Evolutionary conservation across 2,113 vertebrate genomes (phyloP), one percentile per base, ranked within the genome.

Genomic region (Calyptomena viridis): DNA sequence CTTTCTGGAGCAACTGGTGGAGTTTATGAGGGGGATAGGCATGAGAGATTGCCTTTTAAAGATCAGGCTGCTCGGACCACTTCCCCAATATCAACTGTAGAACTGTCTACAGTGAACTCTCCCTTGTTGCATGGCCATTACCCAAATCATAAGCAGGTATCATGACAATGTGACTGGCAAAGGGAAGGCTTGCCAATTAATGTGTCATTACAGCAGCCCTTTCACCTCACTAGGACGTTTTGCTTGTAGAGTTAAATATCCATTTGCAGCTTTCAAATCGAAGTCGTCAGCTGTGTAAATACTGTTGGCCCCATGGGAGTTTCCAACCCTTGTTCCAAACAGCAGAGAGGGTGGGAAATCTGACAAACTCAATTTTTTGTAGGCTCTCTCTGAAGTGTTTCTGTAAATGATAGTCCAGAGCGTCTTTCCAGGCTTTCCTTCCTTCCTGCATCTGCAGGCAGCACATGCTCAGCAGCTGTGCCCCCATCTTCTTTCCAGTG

Each of bases 221-320:
- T 77, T 86, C 82, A 81, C 87, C 76, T 91, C 76, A 2, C 66
- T 75, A 28, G 79, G 53, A 44, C 7, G 2, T 21, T 24, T 7
- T 64, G 39, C 60, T 53, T 44, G 22, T 22, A 69, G 67, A 80
- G 56, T 58, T 88, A 88, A 46, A 93, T 79, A 66, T 44, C 47
- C 52, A 58, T 81, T 68, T 76, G 69, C 66, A 69, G 59, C 86
- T 89, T 92, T 63, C 56, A 89, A 96, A 96, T 84, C 39, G 31
- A 86, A 81, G 55, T 21, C 60, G 71, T 82, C 91, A 95, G 80
- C 80, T 94, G 74, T 37, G 53, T 72, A 91, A 90, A 90, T 76
- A 87, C 62, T 25, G 40, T 6, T 72, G 53, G 60, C 35, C 49
- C 33, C 62, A 35, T 0, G 3, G 44, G 80, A 86, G 19, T 44